Base-by-base conservation (phyloP, 2,113 vertebrate genomes). In the Tachysurus vachellii region DNA sequence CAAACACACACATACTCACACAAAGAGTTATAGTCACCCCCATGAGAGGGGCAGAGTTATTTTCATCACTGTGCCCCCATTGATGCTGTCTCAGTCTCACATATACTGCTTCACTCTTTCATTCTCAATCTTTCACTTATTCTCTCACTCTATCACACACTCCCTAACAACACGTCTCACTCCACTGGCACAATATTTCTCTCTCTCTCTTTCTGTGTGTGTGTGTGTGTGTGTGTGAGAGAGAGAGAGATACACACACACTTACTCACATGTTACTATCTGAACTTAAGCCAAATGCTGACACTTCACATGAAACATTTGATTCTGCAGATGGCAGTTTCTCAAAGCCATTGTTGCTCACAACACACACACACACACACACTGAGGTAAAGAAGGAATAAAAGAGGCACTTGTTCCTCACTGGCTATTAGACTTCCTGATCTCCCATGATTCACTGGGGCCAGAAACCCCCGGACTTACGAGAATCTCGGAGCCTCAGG, bases 271-370 rank as follows among this genome's bases (percentile, higher is more conserved):
- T 14, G 28, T 19, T 26, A 75, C 71, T 47, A 10, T 75, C 21
- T 47, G 71, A 75, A 75, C 71, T 13, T 75, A 23, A 50, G 76
- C 36, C 53, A 79, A 64, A 26, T 44, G 54, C 50, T 57, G 68
- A 42, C 6, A 85, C 44, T 28, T 31, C 56, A 73, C 42, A 77
- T 50, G 61, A 85, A 82, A 75, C 44, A 61, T 80, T 82, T 83
- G n/a, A 73, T 80, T 73, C 73, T 88, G n/a, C 66, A 73, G 84
- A 88, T 83, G 62, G 77, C 80, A 53, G 36, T 66, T 44, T 71
- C 31, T 79, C 50, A 53, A 70, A 71, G 28, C 79, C 53, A 64
- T 56, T 57, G 50, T 71, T 84, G 53, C 73, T 53, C 19, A 26
- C 14, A 80, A 47, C 54, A 85, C 73, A 82, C n/a, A 70, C 31